A percentile compares a stretch with the other conserved stretches of the same genome.
These are phyloP conservation scores for Poliocrania exsul DNA, from an alignment of 2,797 vertebrate species.

Conservation along the genomic window DNA sequence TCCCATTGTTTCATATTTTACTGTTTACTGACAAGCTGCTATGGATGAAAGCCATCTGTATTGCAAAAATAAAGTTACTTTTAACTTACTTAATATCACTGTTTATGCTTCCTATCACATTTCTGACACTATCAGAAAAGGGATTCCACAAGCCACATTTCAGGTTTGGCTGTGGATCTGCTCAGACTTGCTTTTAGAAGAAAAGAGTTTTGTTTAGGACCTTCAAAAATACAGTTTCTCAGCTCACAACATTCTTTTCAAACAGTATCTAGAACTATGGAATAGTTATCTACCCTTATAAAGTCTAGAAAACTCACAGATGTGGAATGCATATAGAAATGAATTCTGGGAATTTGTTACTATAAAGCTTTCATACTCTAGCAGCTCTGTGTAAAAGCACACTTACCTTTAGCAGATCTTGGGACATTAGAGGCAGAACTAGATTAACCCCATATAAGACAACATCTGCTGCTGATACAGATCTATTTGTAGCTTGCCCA, in stretches of 20 bases:
- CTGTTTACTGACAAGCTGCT: background rate
- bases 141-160: background rate
- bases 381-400: background rate
- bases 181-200: background rate
- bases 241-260: background rate
- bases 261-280: background rate
- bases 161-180: background rate
- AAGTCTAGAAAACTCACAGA: background rate
- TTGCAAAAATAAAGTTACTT: background rate
- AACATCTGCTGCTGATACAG: slow-evolving; percentile 95
- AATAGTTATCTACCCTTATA: background rate
- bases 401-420: slow-evolving; percentile 94
- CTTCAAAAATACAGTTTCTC: background rate
- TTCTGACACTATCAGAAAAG: background rate
- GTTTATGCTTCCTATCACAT: background rate
- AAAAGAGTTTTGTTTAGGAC: background rate
- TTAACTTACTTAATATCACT: background rate
- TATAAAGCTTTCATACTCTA: background rate
- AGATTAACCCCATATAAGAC: slow-evolving; percentile 98
- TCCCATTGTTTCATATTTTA: background rate
- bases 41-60: background rate
- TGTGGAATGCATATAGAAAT: background rate
- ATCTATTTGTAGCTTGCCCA: slow-evolving; percentile 85
- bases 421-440: slow-evolving; percentile 97
- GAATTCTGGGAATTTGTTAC: background rate